Evolutionary conservation across 2,113 vertebrate genomes (phyloP).

Genomic region (Chlorodrepanis virens): DNA sequence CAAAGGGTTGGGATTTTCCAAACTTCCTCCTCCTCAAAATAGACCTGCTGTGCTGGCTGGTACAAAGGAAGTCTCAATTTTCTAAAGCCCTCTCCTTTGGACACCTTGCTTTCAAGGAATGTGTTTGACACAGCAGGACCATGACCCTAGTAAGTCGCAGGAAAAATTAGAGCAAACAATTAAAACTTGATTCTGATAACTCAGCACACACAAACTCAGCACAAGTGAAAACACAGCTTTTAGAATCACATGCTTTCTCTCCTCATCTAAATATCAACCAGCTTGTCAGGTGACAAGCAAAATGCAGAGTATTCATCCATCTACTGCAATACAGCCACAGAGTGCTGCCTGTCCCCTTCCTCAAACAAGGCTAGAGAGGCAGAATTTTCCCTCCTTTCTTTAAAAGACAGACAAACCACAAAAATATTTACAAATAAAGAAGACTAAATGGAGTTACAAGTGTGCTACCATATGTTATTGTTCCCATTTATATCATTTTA

Average conservation of each 20-base stretch:
- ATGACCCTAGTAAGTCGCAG: background rate
- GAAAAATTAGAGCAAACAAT: background rate
- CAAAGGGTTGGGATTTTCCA: background rate
- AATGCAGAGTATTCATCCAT: background rate
- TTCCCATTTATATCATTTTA: background rate
- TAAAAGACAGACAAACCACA: background rate
- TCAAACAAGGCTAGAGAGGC: background rate
- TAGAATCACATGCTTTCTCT: background rate
- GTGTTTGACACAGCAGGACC: background rate
- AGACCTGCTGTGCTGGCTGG: background rate
- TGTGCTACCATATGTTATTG: background rate
- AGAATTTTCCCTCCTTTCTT: background rate
- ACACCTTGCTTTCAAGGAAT: background rate
- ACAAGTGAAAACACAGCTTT: background rate
- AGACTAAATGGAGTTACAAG: background rate
- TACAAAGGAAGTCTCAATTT: background rate
- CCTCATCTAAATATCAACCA: background rate
- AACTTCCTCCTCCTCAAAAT: background rate
- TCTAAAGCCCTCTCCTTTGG: background rate
- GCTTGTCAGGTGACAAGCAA: background rate
- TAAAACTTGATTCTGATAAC: background rate
- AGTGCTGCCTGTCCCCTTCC: background rate
- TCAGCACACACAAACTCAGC: background rate
- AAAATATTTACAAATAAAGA: background rate
- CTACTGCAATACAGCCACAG: background rate